These are phyloP conservation scores for Xestia rhomboidea DNA, from an alignment of 2,888 invertebrate species.

Conservation along the genomic window DNA sequence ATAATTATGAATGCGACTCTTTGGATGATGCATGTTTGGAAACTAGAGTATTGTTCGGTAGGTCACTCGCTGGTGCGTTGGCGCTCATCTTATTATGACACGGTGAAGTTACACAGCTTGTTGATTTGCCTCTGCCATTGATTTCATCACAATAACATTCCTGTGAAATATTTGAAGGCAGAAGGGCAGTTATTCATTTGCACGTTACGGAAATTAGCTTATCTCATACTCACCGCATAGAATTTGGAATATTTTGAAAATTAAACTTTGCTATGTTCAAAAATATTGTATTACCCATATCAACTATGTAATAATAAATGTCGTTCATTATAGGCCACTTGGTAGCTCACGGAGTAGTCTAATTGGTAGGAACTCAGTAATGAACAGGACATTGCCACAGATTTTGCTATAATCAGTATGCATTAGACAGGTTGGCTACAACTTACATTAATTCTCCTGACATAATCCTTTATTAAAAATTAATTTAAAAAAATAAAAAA, in stretches of 20 bases:
- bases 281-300: not conserved
- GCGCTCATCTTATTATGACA: slow-evolving; percentile 43
- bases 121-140: slow-evolving; percentile 31
- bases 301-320: not conserved
- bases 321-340: not conserved
- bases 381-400: not conserved
- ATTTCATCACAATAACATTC: slow-evolving; percentile 27
- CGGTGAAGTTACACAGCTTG: slow-evolving; percentile 11
- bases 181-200: not conserved
- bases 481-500: no score
- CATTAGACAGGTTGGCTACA: not conserved
- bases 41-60: slow-evolving; percentile 48
- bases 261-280: not conserved
- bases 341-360: not conserved
- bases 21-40: slow-evolving; percentile 34
- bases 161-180: slow-evolving; percentile 4
- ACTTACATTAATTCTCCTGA: not conserved
- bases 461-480: not conserved
- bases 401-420: not conserved
- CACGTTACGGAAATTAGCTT: not conserved
- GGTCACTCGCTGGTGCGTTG: slow-evolving; percentile 2
- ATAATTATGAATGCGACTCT: slow-evolving; percentile 21
- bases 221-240: not conserved
- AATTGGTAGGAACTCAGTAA: not conserved
- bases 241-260: not conserved